These are phyloP conservation scores for Trachymyrmex cornetzi DNA, from an alignment of 1,140 invertebrate species.

Conservation along the genomic window DNA sequence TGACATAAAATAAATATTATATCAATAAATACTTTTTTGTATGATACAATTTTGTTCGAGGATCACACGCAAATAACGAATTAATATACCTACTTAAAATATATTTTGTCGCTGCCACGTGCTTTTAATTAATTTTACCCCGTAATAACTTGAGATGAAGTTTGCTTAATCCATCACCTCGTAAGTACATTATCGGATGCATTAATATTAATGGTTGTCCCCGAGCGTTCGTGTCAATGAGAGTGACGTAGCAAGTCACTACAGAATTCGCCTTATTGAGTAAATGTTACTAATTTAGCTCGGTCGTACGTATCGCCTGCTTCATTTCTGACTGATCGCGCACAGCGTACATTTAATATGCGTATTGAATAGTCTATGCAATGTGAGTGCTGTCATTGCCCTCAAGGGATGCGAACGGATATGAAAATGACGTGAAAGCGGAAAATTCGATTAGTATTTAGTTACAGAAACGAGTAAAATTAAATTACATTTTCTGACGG, in stretches of 20 bases:
- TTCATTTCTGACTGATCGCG: constrained; percentile 55
- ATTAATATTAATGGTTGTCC: constrained; percentile 60
- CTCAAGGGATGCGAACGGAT: constrained; percentile 49
- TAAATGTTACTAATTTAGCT: constrained; percentile 66
- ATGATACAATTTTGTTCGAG: not conserved
- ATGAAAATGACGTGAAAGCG: constrained; percentile 60
- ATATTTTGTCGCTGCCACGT: not conserved
- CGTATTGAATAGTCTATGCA: constrained; percentile 16
- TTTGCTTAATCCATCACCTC: constrained; percentile 40
- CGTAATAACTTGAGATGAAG: constrained; percentile 10
- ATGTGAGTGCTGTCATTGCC: constrained; percentile 43
- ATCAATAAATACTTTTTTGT: not conserved
- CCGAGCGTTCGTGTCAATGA: constrained; percentile 23
- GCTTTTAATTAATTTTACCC: constrained; percentile 41
- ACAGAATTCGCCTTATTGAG: constrained; percentile 50
- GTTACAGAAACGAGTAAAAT: constrained; percentile 45
- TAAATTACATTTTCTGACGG: not conserved
- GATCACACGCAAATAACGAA: not conserved
- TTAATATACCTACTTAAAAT: constrained; percentile 11
- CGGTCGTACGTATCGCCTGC: constrained; percentile 45
- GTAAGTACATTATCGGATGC: constrained; percentile 2
- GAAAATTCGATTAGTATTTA: constrained; percentile 50
- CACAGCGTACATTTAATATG: constrained; percentile 20
- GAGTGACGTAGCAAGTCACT: constrained; percentile 35
- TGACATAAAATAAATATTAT: constrained; percentile 13